Evolutionary conservation across 2,797 vertebrate species (phyloP).

Genomic region (Nyctalus aviator): DNA sequence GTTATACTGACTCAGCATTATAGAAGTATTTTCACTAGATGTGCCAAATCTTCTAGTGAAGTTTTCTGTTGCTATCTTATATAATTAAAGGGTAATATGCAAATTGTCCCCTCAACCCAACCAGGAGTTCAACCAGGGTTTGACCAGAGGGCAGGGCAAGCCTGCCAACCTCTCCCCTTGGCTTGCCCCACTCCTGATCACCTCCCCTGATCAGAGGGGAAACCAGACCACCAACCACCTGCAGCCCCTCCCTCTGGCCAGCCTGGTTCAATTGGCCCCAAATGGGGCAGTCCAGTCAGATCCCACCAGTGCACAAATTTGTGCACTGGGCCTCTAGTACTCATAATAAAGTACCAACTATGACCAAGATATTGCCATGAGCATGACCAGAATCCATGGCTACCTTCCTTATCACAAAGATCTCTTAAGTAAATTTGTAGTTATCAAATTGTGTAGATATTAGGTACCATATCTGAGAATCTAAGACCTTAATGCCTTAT

Average conservation of each 20-base stretch:
- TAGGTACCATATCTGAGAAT: conserved; percentile 35
- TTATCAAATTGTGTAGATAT: not conserved
- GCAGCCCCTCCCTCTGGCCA: no score
- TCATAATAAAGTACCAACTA: not conserved
- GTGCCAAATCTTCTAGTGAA: not conserved
- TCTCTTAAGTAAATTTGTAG: conserved; percentile 13
- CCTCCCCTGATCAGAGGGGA: no score
- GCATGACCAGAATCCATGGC: not conserved
- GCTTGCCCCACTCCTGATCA: accelerated
- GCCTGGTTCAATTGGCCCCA: no score
- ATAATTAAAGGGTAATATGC: no score
- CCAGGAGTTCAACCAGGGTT: no score
- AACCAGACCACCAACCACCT: no score
- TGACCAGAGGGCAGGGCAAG: no score
- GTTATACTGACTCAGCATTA: not conserved
- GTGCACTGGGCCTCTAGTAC: no score
- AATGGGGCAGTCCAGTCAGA: no score
- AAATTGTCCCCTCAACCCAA: no score
- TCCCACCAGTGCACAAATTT: no score
- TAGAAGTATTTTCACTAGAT: not conserved
- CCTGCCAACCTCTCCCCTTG: no score
- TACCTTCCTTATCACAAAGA: conserved; percentile 29
- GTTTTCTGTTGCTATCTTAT: not conserved
- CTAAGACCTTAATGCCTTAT: not conserved
- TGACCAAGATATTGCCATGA: not conserved